phyloP scores from a whole-genome alignment of 1,140 invertebrate genomes.

The Penaeus indicus region DNA sequence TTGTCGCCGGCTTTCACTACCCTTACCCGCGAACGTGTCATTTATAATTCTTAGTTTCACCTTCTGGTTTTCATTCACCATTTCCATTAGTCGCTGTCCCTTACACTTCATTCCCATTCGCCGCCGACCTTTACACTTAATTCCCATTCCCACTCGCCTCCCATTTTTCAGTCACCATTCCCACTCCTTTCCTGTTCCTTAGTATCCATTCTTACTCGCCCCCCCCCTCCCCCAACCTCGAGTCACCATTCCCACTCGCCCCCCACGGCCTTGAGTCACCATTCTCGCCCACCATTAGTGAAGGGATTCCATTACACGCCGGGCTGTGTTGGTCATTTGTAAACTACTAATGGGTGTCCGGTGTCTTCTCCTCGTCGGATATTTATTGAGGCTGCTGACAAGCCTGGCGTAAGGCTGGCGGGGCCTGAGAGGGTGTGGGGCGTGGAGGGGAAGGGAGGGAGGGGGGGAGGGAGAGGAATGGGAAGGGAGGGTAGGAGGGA shows the following conservation, averaged over 20 bases:
- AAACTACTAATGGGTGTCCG: constrained; percentile 52
- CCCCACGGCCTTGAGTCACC: not conserved
- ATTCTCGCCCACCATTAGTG: not conserved
- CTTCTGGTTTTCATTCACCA: no score
- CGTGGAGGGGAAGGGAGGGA: not conserved
- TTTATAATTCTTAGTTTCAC: no score
- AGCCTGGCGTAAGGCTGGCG: constrained; percentile 30
- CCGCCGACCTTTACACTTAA: no score
- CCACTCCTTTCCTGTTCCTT: not conserved
- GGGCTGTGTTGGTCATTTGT: constrained; percentile 26
- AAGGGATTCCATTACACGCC: not conserved
- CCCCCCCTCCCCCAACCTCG: not conserved
- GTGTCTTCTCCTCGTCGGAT: constrained; percentile 14
- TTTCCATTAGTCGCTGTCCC: no score
- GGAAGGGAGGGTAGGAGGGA: no score
- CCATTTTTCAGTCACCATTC: not conserved
- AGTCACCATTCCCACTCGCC: not conserved
- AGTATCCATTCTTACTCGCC: not conserved
- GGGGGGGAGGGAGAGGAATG: not conserved
- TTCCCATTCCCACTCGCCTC: no score
- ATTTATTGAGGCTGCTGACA: constrained; percentile 45
- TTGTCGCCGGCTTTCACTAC: no score
- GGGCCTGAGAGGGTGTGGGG: not conserved
- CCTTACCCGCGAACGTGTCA: no score
- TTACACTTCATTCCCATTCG: no score